Evolutionary conservation across 2,113 vertebrate species (phyloP).

Genomic region (Atractosteus spatula): DNA sequence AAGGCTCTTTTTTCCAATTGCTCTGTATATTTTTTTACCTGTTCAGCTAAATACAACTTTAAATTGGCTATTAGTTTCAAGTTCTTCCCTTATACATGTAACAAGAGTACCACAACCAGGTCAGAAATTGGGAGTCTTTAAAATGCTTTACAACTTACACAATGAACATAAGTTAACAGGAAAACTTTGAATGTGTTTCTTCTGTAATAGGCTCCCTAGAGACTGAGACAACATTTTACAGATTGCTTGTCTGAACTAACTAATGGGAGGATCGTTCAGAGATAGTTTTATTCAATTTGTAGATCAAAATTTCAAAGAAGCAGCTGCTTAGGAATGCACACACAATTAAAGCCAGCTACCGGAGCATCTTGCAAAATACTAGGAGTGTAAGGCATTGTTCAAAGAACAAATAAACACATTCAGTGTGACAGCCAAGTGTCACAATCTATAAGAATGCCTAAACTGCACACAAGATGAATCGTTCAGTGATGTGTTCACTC

Average conservation of each 20-base stretch:
- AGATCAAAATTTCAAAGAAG: not conserved
- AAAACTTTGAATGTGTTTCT: not conserved
- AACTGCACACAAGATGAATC: slow-evolving; percentile 47
- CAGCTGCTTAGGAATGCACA: slow-evolving; percentile 20
- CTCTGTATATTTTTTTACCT: too few species aligned
- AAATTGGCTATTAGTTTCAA: too few species aligned
- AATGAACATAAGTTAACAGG: not conserved
- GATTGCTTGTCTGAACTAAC: slow-evolving; percentile 10
- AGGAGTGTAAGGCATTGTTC: slow-evolving; percentile 18
- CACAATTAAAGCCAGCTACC: slow-evolving; percentile 54
- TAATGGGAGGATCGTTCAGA: slow-evolving; percentile 1
- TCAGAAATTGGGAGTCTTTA: not conserved
- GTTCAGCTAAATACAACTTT: too few species aligned
- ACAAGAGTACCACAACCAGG: too few species aligned
- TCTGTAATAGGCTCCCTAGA: not conserved
- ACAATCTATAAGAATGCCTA: slow-evolving; percentile 32
- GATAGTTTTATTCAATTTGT: not conserved
- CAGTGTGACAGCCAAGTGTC: slow-evolving; percentile 58
- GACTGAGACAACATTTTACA: not conserved
- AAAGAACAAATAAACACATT: slow-evolving; percentile 61
- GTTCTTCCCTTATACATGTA: too few species aligned
- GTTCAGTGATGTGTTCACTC: slow-evolving; percentile 44
- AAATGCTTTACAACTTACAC: not conserved
- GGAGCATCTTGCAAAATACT: slow-evolving; percentile 39
- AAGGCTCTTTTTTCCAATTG: too few species aligned